Base-by-base conservation (phyloP, 1,140 invertebrate genomes). In the Lithobius niger region DNA sequence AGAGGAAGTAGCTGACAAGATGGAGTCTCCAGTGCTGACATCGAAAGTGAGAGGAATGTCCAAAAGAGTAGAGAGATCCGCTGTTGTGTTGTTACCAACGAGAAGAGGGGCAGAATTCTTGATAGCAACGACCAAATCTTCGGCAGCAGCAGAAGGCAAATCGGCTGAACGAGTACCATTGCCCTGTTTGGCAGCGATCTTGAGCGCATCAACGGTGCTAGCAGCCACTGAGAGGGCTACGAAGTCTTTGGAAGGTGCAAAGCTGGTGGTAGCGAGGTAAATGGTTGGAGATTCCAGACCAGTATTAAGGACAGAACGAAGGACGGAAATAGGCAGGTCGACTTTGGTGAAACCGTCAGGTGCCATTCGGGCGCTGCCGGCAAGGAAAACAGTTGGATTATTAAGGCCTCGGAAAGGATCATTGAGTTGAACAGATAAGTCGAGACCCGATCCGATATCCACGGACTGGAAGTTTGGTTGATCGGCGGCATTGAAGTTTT, bases 311-410 rank as follows among this genome's bases (percentile, higher is more conserved):
- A 50, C 24, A 6, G 48, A 50, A 26, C 48, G 48, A 4, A 50
- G 19, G 27, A 50, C 48, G 13, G 48, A 27, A 16, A 27, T 27
- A 3, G 48, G 48, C 13, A 50, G 48, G 4, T 3, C 3, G 4
- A 50, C 27, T 50, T 50, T 50, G 27, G 27, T 27, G 48, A 50
- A 50, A 25, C 48, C 48, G 19, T 50, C 27, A 3, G 48, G 48
- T 6, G 48, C 48, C 13, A 21, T 6, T 27, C 24, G 25, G 19
- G 25, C 48, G 3, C 4, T 27, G 10, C 22, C 10, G 16, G 48
- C 21, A 26, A 50, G 27, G 48, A 50, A 50, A 24, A 50, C 25
- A 27, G 13, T 3, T 4, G 43, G 4, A n/a, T n/a, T n/a, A 4
- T 6, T 45, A 16, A 26, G 6, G 6, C 44, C 44, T 27, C 48